Base-by-base conservation (phyloP, 2,797 vertebrate species). In the Alca torda region DNA sequence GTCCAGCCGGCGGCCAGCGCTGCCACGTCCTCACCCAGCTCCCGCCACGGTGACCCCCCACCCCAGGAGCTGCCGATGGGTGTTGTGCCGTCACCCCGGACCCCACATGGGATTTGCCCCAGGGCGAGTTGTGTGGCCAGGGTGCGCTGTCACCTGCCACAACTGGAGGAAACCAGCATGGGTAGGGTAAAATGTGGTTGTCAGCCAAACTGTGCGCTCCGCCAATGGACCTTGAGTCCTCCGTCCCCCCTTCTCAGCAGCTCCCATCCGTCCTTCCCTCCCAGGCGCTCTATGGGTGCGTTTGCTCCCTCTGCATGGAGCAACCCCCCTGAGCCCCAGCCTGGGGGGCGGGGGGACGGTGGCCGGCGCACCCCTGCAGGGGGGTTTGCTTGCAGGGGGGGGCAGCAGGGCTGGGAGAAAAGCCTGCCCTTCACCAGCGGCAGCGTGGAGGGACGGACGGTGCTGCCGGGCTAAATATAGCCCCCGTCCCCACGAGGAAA, bases 401-500 rank as follows among this genome's bases (percentile, higher is more conserved):
- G 56, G 46, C 18, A 61, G 46, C 63, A 75, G 35, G 48, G 24
- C 41, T 46, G 75, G 26, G 23, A 89, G 59, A n/a, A 91, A 82
- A 91, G 11, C 46, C 65, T 53, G 65, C 37, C 73, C 87, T 89
- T 95, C 75, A 13, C 41, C 70, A 72, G 64, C 0, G 0, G 37
- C 23, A 48, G 25, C 5, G 16, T 8, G 45, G 76, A 76, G 46
- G 78, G 78, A 51, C 3, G 13, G 45, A 64, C 1, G 3, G 24
- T 53, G 30, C 69, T 94, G 74, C 61, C 1, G 1, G 64, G 59
- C 89, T 97, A 96, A 96, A 91, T 90, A 87, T 89, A 94, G 84
- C 17, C 68, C 80, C 81, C 0, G 0, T 54, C 41, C 96, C 53
- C 24, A 17, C 0, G 35, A 89, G 96, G 74, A 89, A 96, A 76